These are phyloP conservation scores for Villa cingulata DNA, from an alignment of 2,888 invertebrate species.

Conservation along the genomic window DNA sequence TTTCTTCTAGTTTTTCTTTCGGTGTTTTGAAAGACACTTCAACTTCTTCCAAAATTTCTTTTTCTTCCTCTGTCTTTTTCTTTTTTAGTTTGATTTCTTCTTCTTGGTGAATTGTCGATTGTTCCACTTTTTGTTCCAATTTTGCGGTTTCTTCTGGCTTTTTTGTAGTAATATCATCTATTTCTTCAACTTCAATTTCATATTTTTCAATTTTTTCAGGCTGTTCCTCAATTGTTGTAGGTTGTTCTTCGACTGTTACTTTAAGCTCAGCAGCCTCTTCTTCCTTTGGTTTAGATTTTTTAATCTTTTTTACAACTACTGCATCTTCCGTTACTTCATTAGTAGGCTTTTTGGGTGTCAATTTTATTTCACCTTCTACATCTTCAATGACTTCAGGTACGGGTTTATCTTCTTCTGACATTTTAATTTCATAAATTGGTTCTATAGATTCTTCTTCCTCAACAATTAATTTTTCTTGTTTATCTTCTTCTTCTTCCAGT, in stretches of 20 bases:
- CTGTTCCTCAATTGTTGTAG: neutral
- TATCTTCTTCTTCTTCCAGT: constrained; percentile 15
- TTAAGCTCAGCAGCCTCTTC: constrained; percentile 17
- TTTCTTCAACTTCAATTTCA: constrained; percentile 5
- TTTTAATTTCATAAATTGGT: constrained; percentile 12
- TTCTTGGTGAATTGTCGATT: too few species aligned
- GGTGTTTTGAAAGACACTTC: constrained; percentile 19
- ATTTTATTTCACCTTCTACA: constrained; percentile 24
- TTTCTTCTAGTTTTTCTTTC: constrained; percentile 12
- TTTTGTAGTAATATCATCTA: neutral
- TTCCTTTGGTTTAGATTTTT: constrained; percentile 2
- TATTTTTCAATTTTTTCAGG: constrained; percentile 1
- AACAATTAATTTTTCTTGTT: constrained; percentile 23
- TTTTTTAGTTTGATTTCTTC: constrained; percentile 2
- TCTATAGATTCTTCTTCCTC: constrained; percentile 27
- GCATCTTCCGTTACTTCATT: constrained; percentile 29
- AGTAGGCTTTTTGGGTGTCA: constrained; percentile 25
- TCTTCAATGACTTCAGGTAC: constrained; percentile 20
- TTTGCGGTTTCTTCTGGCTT: constrained; percentile 1
- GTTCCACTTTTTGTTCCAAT: neutral
- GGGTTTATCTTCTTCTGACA: constrained; percentile 25
- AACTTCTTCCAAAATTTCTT: constrained; percentile 19
- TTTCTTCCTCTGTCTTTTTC: constrained; percentile 7
- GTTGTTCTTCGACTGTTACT: constrained; percentile 4
- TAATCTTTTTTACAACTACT: neutral